Evolutionary conservation across 2,797 vertebrate genomes (phyloP).

Genomic region (Poecilia wingei): DNA sequence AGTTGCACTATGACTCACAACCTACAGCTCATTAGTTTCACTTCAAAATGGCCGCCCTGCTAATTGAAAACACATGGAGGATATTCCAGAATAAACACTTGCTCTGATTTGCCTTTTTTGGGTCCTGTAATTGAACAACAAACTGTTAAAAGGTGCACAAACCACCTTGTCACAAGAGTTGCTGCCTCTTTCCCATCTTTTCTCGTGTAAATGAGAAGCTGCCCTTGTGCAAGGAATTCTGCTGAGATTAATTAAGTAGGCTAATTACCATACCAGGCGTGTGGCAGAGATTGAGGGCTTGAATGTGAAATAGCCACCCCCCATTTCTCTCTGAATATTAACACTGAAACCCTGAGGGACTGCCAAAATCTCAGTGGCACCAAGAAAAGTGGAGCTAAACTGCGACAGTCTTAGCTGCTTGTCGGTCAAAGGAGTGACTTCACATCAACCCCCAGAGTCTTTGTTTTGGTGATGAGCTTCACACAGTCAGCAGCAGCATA

Average conservation of each 20-base stretch:
- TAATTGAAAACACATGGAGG: conserved; percentile 74
- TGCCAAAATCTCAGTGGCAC: conserved; percentile 70
- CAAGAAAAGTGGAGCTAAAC: conserved; percentile 68
- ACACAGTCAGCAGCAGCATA: conserved; percentile 18
- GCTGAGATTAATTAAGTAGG: conserved; percentile 81
- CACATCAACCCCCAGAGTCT: conserved; percentile 30
- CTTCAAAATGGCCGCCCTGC: conserved; percentile 72
- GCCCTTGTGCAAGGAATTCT: conserved; percentile 74
- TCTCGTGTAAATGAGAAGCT: conserved; percentile 72
- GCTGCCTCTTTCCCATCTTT: conserved; percentile 59
- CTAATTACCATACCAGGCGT: conserved; percentile 78
- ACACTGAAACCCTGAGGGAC: conserved; percentile 70
- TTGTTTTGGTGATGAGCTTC: conserved; percentile 26
- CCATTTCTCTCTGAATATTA: conserved; percentile 80
- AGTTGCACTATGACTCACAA: conserved; percentile 53
- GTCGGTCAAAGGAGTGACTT: conserved; percentile 42
- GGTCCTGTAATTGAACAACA: conserved; percentile 27
- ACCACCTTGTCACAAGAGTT: conserved; percentile 41
- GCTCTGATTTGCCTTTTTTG: conserved; percentile 30
- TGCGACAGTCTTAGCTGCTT: conserved; percentile 52
- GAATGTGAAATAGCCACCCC: conserved; percentile 77
- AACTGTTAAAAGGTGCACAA: conserved; percentile 28
- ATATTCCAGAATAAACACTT: conserved; percentile 28
- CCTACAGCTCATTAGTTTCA: conserved; percentile 68
- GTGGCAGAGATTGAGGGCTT: conserved; percentile 75